Conservation (phyloP, 2,113 vertebrate species). For the Odocoileus virginianus region DNA sequence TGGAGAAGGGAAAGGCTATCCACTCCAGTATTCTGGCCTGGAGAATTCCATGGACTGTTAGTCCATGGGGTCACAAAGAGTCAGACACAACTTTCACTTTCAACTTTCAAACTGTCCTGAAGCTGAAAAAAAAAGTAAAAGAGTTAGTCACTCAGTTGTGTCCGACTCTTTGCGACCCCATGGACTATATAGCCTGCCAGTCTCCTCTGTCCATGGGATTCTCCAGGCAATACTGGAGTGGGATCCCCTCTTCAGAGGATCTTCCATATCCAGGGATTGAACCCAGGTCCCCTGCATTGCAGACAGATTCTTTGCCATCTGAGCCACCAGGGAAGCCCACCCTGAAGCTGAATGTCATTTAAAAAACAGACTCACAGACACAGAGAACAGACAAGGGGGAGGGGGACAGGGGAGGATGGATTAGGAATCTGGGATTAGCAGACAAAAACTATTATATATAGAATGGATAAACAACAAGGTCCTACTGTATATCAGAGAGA, state of each 20-base stretch:
- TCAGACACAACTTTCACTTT: neutral
- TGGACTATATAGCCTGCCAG: neutral
- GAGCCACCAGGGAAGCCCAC: neutral
- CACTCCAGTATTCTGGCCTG: neutral
- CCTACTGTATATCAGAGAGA: neutral
- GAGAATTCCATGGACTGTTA: neutral
- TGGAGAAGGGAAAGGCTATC: neutral
- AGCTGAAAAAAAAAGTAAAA: neutral
- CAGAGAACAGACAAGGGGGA: neutral
- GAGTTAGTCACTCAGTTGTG: neutral
- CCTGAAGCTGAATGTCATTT: neutral
- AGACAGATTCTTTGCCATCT: neutral
- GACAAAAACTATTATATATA: neutral
- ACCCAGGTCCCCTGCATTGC: neutral
- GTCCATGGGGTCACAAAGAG: neutral
- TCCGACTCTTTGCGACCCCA: neutral
- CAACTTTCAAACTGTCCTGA: neutral
- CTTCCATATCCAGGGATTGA: neutral
- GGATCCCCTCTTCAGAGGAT: neutral
- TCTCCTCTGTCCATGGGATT: neutral
- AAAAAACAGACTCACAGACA: neutral
- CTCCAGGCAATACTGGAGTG: neutral
- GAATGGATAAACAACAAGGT: neutral
- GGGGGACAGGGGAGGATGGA: neutral
- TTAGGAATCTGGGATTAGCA: neutral